Percentiles rank a stretch among this genome's conserved stretches.
Conservation (phyloP, 2,888 invertebrate species). For the Neoscelio sp. region DNA sequence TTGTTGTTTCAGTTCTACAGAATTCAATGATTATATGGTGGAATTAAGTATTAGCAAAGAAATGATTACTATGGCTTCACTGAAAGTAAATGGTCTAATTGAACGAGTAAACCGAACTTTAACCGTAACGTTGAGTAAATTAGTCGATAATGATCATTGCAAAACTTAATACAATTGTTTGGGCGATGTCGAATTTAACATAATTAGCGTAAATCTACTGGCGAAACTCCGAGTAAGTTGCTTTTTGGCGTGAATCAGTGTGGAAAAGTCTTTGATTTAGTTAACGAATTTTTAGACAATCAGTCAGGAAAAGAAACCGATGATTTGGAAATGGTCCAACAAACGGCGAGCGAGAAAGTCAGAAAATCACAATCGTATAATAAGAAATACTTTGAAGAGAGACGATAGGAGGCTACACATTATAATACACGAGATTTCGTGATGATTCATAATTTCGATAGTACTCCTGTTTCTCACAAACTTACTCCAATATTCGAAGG, state of each 20-base stretch:
- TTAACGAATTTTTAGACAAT: slow-evolving; percentile 58
- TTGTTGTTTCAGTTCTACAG: slow-evolving; percentile 47
- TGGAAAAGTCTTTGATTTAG: slow-evolving; percentile 64
- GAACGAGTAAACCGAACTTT: background rate
- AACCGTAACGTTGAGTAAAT: slow-evolving; percentile 6
- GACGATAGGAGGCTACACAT: slow-evolving; percentile 64
- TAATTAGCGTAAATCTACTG: slow-evolving; percentile 59
- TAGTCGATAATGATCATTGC: background rate
- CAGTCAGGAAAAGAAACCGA: slow-evolving; percentile 15
- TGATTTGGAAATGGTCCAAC: slow-evolving; percentile 63
- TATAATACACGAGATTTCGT: slow-evolving; percentile 61
- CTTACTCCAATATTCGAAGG: slow-evolving; percentile 67
- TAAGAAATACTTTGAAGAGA: slow-evolving; percentile 71
- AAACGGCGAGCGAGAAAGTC: slow-evolving; percentile 58
- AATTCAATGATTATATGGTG: slow-evolving; percentile 54
- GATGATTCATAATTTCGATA: slow-evolving; percentile 63
- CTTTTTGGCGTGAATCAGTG: slow-evolving; percentile 73
- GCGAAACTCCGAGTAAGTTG: slow-evolving; percentile 70
- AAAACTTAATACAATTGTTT: slow-evolving; percentile 46
- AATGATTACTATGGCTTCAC: background rate
- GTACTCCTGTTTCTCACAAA: slow-evolving; percentile 55
- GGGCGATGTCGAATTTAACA: slow-evolving; percentile 36
- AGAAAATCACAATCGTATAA: slow-evolving; percentile 70
- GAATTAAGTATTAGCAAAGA: background rate
- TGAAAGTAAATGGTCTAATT: slow-evolving; percentile 3